Conservation (phyloP, 2,888 invertebrate genomes). For the Drosophila anomelani region DNA sequence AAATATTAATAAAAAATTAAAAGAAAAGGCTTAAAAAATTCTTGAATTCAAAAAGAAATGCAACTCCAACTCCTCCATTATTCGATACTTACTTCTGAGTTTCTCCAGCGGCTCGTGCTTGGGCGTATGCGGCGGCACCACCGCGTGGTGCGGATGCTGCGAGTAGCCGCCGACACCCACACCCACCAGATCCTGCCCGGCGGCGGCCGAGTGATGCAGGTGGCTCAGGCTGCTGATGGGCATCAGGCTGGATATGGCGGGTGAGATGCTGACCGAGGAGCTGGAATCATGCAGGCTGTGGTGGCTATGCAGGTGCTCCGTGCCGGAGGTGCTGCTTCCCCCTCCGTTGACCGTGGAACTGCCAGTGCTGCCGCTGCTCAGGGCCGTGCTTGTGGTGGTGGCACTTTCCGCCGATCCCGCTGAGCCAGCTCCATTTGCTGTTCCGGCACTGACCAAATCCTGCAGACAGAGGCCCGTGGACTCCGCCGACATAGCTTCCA, state of each 20-base stretch:
- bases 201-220: conserved; percentile 83
- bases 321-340: conserved; percentile 75
- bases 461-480: conserved; percentile 88
- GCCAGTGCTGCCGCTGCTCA: conserved; percentile 81
- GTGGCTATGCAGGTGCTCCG: conserved; percentile 84
- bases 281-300: conserved; percentile 86
- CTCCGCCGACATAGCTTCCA: conserved; percentile 87
- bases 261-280: conserved; percentile 87
- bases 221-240: conserved; percentile 84
- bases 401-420: conserved; percentile 82
- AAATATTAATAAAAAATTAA: too few species aligned
- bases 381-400: conserved; percentile 79
- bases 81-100: conserved; percentile 87
- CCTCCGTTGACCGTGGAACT: conserved; percentile 82
- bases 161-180: conserved; percentile 84
- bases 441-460: conserved; percentile 87
- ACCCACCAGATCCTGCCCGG: conserved; percentile 85
- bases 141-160: conserved; percentile 87
- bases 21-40: not conserved
- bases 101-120: conserved; percentile 90
- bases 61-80: conserved; percentile 35
- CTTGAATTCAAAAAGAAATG: too few species aligned
- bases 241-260: conserved; percentile 87
- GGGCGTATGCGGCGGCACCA: conserved; percentile 86
- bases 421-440: conserved; percentile 83